Evolutionary conservation across 2,797 vertebrate genomes (phyloP).

Genomic region (Sarcophilus harrisii): DNA sequence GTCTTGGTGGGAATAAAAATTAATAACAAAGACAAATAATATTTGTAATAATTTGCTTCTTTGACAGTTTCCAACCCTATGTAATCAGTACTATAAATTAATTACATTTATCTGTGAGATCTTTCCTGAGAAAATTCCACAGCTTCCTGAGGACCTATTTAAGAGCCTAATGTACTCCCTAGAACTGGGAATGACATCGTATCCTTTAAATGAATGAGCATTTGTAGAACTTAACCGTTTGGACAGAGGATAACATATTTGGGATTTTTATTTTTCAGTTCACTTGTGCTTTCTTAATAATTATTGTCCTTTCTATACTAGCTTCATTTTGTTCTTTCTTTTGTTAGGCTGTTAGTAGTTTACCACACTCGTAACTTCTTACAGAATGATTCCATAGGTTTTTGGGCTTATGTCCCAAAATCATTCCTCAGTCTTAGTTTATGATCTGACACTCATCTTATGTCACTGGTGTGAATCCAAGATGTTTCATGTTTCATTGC

Average conservation of each 20-base stretch:
- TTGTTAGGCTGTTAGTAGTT: neutral
- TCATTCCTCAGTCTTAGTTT: constrained; percentile 71
- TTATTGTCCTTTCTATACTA: neutral
- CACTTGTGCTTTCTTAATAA: constrained; percentile 26
- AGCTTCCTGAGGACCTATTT: constrained; percentile 98
- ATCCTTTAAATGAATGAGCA: constrained; percentile 88
- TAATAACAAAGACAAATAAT: constrained; percentile 49
- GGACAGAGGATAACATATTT: neutral
- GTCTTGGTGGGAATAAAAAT: constrained; percentile 46
- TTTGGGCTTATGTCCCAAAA: constrained; percentile 68
- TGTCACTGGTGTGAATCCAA: constrained; percentile 63
- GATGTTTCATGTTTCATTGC: neutral
- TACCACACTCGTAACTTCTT: constrained; percentile 31
- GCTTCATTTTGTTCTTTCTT: constrained; percentile 18
- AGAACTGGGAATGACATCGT: constrained; percentile 98
- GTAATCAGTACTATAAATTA: constrained; percentile 99
- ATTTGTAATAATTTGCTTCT: constrained; percentile 67
- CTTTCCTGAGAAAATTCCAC: constrained; percentile 99
- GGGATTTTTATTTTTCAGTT: neutral
- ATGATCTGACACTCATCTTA: constrained; percentile 56
- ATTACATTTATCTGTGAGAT: constrained; percentile 99
- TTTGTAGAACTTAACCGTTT: constrained; percentile 5
- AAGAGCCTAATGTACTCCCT: constrained; percentile 99
- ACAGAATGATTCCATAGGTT: constrained; percentile 60
- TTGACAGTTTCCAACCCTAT: constrained; percentile 96